Evolutionary conservation across 2,113 vertebrate species (phyloP), one percentile per base, ranked within the genome.

Genomic region (Carlito syrichta): DNA sequence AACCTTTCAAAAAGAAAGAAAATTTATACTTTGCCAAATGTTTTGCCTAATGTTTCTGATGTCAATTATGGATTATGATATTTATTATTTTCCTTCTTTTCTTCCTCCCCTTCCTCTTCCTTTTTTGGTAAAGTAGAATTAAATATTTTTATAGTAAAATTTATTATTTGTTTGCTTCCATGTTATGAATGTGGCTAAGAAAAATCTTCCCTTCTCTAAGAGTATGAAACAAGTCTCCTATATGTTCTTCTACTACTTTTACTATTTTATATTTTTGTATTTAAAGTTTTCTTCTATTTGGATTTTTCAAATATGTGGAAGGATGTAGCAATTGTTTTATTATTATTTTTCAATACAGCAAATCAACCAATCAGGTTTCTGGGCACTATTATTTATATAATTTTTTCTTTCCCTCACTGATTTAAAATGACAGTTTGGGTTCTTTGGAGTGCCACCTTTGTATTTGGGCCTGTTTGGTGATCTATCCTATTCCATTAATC

Each of bases 1-100:
- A n/a, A n/a, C 20, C 12, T 96, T 92, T 71, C 27, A 81, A 86
- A 89, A 95, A 56, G 52, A 78, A 79, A 95, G 38, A 94, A 84
- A 6, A 68, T 78, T 62, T 85, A 38, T 85, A 63, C 32, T 84
- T 96, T 52, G 32, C 43, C 45, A 71, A 52, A 25, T 22, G 22
- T 71, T 96, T 94, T 94, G 52, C 54, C 66, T 85, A 7, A 76
- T n/a, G n/a, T 63, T 91, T 84, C 27, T 66, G 30, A 77, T 82
- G 25, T 58, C 84, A 56, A 11, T 85, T 82, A 77, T 71, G 6
- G 20, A 38, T 88, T 85, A 71, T 77, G 22, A 10, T 32, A 4
- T 78, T 27, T 25, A 43, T 38, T 69, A 12, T 92, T 5, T 52
- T 10, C 54, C 25, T 93, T 6, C 17, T 38, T 38, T 25, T 40